Percentiles rank a stretch among this genome's conserved stretches.
These are phyloP conservation scores for Eulemur rubriventer DNA, from an alignment of 2,797 vertebrate species.

Conservation along the genomic window DNA sequence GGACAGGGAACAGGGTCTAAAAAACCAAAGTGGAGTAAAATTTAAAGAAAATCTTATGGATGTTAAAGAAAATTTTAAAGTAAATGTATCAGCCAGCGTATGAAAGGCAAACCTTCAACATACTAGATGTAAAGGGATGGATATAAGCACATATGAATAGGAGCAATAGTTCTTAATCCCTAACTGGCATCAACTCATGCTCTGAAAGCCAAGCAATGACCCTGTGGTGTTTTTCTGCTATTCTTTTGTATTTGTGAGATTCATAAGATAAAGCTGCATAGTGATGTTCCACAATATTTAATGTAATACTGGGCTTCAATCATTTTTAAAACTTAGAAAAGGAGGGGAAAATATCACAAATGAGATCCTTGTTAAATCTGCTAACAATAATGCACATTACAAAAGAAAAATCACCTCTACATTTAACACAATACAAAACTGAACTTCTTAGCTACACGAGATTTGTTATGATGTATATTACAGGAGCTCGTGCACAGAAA, in stretches of 20 bases:
- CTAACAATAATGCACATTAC: not conserved
- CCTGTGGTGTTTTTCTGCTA: not conserved
- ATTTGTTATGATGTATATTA: not conserved
- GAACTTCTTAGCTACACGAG: not conserved
- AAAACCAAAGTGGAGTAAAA: not conserved
- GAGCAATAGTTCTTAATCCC: not conserved
- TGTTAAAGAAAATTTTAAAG: not conserved
- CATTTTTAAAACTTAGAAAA: constrained; percentile 2
- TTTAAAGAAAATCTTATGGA: not conserved
- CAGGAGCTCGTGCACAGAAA: not conserved
- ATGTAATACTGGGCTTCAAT: not conserved
- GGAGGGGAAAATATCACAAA: not conserved
- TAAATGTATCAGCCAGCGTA: not conserved
- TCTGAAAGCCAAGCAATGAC: not conserved
- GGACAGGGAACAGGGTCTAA: not conserved
- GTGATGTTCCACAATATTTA: not conserved
- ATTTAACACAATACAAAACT: not conserved
- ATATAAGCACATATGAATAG: fast-evolving
- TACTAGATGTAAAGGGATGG: not conserved
- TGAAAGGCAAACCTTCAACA: not conserved
- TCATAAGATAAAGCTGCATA: not conserved
- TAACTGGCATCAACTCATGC: not conserved
- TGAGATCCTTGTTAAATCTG: constrained; percentile 21
- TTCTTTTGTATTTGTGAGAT: not conserved
- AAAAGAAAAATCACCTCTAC: not conserved